Base-by-base conservation (phyloP, 2,797 vertebrate genomes). In the Enteromius anoplus region DNA sequence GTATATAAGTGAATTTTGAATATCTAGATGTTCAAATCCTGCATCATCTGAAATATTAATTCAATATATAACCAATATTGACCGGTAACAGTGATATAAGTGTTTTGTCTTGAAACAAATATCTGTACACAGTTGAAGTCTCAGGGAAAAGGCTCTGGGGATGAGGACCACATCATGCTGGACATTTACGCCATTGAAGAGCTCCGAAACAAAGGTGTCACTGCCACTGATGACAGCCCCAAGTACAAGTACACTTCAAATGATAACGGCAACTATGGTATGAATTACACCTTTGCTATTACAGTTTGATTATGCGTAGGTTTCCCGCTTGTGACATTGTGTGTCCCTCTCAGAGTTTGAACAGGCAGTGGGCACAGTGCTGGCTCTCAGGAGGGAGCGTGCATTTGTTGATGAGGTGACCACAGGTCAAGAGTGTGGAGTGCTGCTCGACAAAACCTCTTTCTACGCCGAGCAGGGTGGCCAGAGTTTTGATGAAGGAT, bases 391-490 rank as follows among this genome's bases (percentile, higher is more conserved):
- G 47, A 93, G 95, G n/a, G 96, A 98, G 75, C 97, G 97, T 70
- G 92, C 85, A 71, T 99, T 99, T 84, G 96, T 97, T 85, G 93
- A 96, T 0, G 95, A 97, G 60, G 98, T 94, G 40, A 95, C 91
- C 85, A 98, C 96, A 0, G 98, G 98, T 66, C 97, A 99, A 93
- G 96, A 98, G 86, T 99, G 98, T 3, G 98, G 98, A 0, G 94
- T 99, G 80, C 89, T 99, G 85, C 95, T 99, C 86, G 97, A 99
- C 92, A 92, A 85, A 89, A 99, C 97, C 34, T 96, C 97, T 66
- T 99, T 99, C 93, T 99, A 99, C 2, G 98, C 98, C 0, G 98
- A 99, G 92, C 98, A 99, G 93, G 98, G 98, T 0, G 98, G 98
- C 1, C 98, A 99, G 95, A 98, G 95, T 72, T 98, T 94, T 0